These are phyloP conservation scores for Etheostoma nigrum DNA, from an alignment of 2,797 vertebrate genomes.

Conservation along the genomic window DNA sequence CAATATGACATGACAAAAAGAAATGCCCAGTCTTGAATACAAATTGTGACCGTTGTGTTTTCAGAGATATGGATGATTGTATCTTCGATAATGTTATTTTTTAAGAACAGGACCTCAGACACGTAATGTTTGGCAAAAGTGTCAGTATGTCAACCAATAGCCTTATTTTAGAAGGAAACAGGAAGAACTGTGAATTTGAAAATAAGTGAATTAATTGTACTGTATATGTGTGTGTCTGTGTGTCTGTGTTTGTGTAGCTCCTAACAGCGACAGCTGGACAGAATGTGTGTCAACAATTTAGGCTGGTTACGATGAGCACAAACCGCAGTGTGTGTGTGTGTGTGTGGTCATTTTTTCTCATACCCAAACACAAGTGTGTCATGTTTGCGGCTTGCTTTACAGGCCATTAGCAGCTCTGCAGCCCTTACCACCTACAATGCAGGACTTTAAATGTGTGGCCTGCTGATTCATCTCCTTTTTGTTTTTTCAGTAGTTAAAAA, in stretches of 20 bases:
- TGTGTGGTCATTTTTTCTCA: constrained; percentile 30
- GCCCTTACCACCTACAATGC: constrained; percentile 9
- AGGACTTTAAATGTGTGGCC: constrained; percentile 26
- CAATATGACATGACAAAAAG: background rate
- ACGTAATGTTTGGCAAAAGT: background rate
- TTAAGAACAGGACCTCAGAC: background rate
- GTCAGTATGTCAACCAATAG: background rate
- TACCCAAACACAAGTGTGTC: constrained; percentile 40
- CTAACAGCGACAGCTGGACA: constrained; percentile 52
- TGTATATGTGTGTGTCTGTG: background rate
- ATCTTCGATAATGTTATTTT: background rate
- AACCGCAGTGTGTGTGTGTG: constrained; percentile 12
- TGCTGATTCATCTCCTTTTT: background rate
- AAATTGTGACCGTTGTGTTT: background rate
- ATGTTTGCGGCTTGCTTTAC: constrained; percentile 19
- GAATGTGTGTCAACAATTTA: constrained; percentile 30
- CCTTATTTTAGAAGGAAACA: background rate
- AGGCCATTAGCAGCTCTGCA: constrained; percentile 50
- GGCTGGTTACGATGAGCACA: background rate
- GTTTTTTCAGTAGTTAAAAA: background rate
- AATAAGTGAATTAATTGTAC: background rate
- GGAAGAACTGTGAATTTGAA: background rate
- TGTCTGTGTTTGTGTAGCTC: constrained; percentile 13
- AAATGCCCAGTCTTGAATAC: background rate
- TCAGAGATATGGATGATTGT: background rate